Evolutionary conservation across 2,113 vertebrate genomes (phyloP), one percentile per base, ranked within the genome.

Genomic region (Sakesphorus luctuosus): DNA sequence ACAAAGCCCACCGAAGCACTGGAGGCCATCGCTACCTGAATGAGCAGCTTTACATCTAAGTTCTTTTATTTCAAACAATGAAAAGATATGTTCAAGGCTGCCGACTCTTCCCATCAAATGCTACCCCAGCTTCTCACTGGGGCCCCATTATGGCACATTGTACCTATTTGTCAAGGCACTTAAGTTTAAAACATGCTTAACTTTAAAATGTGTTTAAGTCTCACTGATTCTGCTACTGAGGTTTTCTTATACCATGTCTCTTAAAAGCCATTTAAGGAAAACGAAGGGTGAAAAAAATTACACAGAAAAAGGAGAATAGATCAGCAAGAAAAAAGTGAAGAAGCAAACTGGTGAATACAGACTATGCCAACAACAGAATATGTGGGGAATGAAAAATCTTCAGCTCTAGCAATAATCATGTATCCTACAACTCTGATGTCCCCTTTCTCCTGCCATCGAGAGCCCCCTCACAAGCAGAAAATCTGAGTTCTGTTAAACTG

Each of bases 31-130:
- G 2, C 90, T 93, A 97, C 95, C 96, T 79, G 78, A 84, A 91
- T 94, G 90, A 93, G 90, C 55, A 71, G 72, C 68, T 89, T 80
- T 78, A 76, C 75, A 66, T 87, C 33, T 3, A 59, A 91, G 80
- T 59, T 66, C 93, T 65, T 76, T 89, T 78, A 85, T 89, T 87
- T 10, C 38, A 44, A 61, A 95, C 87, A 92, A 82, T 96, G 90
- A 87, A 95, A 83, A 94, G 55, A 89, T 50, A 96, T 6, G 84
- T 95, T 96, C 80, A 95, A 94, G 80, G 90, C 90, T 95, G 76
- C 86, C 66, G 52, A 92, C 92, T 84, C 49, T 78, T 77, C 61
- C 83, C 81, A 78, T 75, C 93, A 90, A 86, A 94, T 25, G 49
- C 92, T 61, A 65, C 36, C 76, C 89, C 88, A 69, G 18, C 53